Conservation (phyloP, 1,140 invertebrate genomes). For the Plodia interpunctella region DNA sequence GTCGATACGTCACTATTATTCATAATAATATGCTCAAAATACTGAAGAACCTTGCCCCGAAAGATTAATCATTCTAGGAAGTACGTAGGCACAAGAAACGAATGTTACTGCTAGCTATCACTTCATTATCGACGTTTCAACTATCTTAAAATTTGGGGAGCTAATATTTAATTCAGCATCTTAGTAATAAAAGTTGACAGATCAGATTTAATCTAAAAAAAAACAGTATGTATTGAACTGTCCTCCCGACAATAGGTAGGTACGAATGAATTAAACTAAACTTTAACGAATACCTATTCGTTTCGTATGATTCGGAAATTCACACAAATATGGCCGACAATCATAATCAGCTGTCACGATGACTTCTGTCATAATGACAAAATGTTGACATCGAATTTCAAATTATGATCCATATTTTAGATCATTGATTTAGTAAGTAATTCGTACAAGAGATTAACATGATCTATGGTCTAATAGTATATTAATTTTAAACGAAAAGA, state of each 20-base stretch:
- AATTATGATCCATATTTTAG: no score
- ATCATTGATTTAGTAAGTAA: no score
- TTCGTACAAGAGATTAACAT: no score
- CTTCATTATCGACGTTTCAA: background rate
- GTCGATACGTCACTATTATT: slow-evolving; percentile 52
- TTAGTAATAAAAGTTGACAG: background rate
- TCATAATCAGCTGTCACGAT: slow-evolving; percentile 39
- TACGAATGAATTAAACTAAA: no score
- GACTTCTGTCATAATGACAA: background rate
- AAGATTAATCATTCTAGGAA: slow-evolving; percentile 72
- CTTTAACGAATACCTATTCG: slow-evolving; percentile 13
- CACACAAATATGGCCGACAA: slow-evolving; percentile 60
- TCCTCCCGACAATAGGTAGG: slow-evolving; percentile 14
- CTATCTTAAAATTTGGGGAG: background rate
- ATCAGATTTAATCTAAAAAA: background rate
- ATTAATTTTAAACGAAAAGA: no score
- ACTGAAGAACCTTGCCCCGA: slow-evolving; percentile 65
- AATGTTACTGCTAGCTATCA: slow-evolving; percentile 31
- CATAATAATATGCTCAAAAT: slow-evolving; percentile 70
- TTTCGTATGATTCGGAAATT: slow-evolving; percentile 51
- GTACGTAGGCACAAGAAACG: slow-evolving; percentile 66
- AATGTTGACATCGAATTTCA: no score
- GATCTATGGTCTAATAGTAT: no score
- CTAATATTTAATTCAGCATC: background rate
- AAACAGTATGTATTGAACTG: no score